Evolutionary conservation across 2,113 vertebrate genomes (phyloP).

Genomic region (Cyrtonyx montezumae): DNA sequence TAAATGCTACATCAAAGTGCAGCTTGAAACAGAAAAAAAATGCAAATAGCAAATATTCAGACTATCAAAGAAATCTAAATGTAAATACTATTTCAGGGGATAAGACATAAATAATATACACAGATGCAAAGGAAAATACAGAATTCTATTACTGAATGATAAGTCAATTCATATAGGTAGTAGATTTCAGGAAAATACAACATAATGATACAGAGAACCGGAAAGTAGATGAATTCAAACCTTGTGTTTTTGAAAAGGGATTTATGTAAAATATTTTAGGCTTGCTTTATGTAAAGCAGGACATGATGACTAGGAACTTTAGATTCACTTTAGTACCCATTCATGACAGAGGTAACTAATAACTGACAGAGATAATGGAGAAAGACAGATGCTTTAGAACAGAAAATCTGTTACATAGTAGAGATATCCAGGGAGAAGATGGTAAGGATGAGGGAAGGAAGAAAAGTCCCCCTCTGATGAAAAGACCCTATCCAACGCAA

Average conservation of each 20-base stretch:
- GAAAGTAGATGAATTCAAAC: background rate
- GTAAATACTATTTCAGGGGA: background rate
- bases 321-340: background rate
- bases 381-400: background rate
- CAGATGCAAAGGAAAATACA: background rate
- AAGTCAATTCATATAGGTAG: background rate
- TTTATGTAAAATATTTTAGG: background rate
- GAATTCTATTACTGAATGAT: background rate
- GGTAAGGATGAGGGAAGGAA: background rate
- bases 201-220: background rate
- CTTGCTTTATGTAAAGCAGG: background rate
- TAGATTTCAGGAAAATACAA: background rate
- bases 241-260: rapidly evolving
- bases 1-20: background rate
- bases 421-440: background rate
- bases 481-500: background rate
- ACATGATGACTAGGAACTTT: background rate
- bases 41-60: background rate
- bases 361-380: background rate
- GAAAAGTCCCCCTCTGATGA: background rate
- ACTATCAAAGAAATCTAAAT: background rate
- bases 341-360: background rate
- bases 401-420: background rate
- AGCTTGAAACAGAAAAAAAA: background rate
- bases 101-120: background rate